phyloP scores from a whole-genome alignment of 2,797 vertebrate species.

The Hephaestus fuliginosus region DNA sequence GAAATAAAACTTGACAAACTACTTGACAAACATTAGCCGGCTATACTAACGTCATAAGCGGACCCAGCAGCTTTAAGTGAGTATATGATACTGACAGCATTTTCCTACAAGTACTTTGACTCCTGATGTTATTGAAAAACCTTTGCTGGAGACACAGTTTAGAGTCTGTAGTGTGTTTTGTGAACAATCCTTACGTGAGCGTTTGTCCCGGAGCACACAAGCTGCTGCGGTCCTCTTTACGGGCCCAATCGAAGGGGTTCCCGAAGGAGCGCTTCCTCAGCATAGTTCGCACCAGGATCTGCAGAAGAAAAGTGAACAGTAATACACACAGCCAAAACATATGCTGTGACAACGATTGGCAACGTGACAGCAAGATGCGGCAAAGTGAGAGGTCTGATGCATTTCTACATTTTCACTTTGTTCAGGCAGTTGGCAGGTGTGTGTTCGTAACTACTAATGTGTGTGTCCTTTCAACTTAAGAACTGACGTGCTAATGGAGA shows the following conservation, averaged over 20 bases:
- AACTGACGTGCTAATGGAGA: neutral
- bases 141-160: neutral
- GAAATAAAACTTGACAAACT: constrained; percentile 61
- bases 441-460: neutral
- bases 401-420: constrained; percentile 9
- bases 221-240: constrained; percentile 89
- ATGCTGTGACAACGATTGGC: neutral
- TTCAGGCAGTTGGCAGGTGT: neutral
- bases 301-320: constrained; percentile 27
- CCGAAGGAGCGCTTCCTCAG: constrained; percentile 97
- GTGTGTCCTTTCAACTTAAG: neutral
- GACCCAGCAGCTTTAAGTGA: constrained; percentile 1
- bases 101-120: neutral
- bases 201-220: constrained; percentile 86
- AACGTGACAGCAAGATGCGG: neutral
- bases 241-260: constrained; percentile 95
- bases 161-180: constrained; percentile 5
- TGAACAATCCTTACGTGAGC: constrained; percentile 87
- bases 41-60: neutral
- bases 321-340: neutral
- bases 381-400: neutral
- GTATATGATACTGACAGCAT: neutral
- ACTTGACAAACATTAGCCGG: constrained; percentile 19
- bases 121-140: neutral
- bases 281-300: constrained; percentile 99